Conservation (phyloP, 2,113 vertebrate genomes). For the Climacteris rufus region DNA sequence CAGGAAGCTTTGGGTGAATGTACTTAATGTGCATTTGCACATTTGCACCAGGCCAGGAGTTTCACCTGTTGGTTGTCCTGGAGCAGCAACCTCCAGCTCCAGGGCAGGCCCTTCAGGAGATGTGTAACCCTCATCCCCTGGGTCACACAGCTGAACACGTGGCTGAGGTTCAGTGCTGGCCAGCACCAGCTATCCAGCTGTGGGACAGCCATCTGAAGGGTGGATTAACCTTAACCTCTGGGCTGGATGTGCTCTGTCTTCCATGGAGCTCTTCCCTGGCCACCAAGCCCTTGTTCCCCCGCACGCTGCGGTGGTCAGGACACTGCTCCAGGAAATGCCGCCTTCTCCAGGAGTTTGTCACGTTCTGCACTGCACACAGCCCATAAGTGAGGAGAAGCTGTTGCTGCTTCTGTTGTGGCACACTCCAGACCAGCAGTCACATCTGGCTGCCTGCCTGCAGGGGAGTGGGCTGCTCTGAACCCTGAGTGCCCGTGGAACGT, state of each 20-base stretch:
- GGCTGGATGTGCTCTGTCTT: fast-evolving
- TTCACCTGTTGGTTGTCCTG: not conserved
- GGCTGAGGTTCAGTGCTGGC: not conserved
- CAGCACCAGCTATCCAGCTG: not conserved
- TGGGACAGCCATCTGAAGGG: too few species aligned
- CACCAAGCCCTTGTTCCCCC: not conserved
- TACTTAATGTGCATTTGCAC: too few species aligned
- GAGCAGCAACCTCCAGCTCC: not conserved
- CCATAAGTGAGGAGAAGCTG: not conserved
- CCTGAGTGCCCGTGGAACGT: not conserved
- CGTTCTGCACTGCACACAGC: not conserved
- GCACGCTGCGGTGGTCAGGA: not conserved
- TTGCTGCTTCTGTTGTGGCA: not conserved
- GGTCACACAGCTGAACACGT: not conserved
- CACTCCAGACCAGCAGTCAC: not conserved
- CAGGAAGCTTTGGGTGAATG: not conserved
- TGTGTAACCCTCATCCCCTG: not conserved
- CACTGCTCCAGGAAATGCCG: not conserved
- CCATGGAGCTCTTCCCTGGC: not conserved
- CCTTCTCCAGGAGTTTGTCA: not conserved
- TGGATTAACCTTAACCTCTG: not conserved
- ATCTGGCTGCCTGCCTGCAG: not conserved
- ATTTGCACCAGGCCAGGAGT: not conserved
- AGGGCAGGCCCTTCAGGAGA: not conserved
- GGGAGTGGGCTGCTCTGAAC: not conserved